Evolutionary conservation across 2,888 invertebrate species (phyloP).

Genomic region (Cephus pulcher): DNA sequence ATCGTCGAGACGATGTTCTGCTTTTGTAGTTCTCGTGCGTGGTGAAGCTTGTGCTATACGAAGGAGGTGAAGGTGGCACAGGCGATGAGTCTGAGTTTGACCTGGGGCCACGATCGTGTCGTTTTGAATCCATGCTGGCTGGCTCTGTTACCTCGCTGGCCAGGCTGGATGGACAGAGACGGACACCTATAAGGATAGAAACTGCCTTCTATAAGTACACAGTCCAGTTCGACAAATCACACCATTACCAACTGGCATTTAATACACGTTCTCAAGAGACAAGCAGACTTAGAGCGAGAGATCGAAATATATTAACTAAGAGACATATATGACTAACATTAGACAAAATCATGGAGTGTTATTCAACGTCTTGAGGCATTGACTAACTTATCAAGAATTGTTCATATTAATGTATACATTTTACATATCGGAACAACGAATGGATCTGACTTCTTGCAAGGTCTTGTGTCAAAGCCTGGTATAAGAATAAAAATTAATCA

Average conservation of each 20-base stretch:
- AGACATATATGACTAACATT: not conserved
- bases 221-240: conserved; percentile 42
- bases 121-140: conserved; percentile 70
- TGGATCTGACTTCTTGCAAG: not conserved
- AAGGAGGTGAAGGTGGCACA: conserved; percentile 58
- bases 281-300: conserved; percentile 46
- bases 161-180: conserved; percentile 72
- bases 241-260: conserved; percentile 50
- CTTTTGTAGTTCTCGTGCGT: conserved; percentile 52
- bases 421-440: not conserved
- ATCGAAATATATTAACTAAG: conserved; percentile 7
- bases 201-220: conserved; percentile 74
- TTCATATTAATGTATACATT: not conserved
- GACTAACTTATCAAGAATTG: not conserved
- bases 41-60: conserved; percentile 50
- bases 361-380: not conserved
- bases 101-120: conserved; percentile 68
- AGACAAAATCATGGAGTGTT: not conserved
- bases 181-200: conserved; percentile 78
- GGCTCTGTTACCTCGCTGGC: conserved; percentile 69
- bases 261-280: conserved; percentile 40
- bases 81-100: conserved; percentile 50
- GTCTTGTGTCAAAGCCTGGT: not conserved
- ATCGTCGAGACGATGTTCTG: conserved; percentile 34
- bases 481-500: not conserved